phyloP scores from a whole-genome alignment of 1,140 invertebrate genomes.

The Cydia amplana region DNA sequence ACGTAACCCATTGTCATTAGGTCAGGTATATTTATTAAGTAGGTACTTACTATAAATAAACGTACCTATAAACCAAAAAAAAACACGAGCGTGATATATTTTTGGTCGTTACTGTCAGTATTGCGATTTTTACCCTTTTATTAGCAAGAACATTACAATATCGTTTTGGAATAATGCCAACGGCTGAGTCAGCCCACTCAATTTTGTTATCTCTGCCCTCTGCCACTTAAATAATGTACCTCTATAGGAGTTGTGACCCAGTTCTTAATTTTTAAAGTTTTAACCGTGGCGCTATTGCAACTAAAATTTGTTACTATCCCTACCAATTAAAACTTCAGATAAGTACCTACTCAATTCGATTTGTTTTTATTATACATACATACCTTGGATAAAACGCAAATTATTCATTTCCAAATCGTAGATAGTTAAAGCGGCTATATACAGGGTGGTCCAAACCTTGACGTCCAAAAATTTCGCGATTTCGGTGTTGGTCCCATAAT shows the following conservation, averaged over 20 bases:
- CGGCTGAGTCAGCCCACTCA: neutral
- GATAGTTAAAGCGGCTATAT: too few relatives aligned
- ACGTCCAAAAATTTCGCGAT: too few relatives aligned
- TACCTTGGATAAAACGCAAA: neutral
- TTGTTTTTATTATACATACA: neutral
- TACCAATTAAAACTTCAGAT: neutral
- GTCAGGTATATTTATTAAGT: too few relatives aligned
- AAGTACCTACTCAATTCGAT: neutral
- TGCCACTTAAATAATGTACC: neutral
- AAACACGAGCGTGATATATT: too few relatives aligned
- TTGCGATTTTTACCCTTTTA: neutral
- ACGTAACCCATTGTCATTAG: too few relatives aligned
- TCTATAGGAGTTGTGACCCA: neutral
- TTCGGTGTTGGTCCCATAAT: too few relatives aligned
- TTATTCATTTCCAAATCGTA: too few relatives aligned
- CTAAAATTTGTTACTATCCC: neutral
- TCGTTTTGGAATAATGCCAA: too few relatives aligned
- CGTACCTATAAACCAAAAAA: too few relatives aligned
- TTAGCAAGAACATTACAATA: neutral
- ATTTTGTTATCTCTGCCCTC: neutral
- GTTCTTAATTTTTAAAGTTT: too few relatives aligned
- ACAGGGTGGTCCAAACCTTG: too few relatives aligned
- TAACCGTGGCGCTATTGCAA: neutral
- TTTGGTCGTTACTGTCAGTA: neutral
- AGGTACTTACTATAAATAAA: too few relatives aligned